Percentiles rank a stretch among this genome's conserved stretches.
Conservation (phyloP, 2,797 vertebrate species). For the Pempheris klunzingeri region DNA sequence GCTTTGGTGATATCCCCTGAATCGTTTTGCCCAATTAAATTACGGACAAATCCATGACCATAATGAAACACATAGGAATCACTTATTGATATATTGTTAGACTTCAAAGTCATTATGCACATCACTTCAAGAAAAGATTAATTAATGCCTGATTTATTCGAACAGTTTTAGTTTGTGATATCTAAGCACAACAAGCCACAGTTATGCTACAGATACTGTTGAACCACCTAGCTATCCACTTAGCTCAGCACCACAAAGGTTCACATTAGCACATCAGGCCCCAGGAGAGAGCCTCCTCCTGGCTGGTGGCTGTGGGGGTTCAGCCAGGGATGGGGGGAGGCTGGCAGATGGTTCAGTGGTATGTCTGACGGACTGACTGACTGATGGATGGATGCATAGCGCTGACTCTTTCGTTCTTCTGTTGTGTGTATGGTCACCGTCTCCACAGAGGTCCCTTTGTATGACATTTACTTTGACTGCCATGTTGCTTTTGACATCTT, state of each 20-base stretch:
- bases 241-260: conserved; percentile 77
- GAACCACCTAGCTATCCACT: conserved; percentile 62
- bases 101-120: neutral
- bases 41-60: neutral
- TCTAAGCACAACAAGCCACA: conserved; percentile 13
- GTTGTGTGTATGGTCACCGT: conserved; percentile 55
- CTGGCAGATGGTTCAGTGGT: conserved; percentile 85
- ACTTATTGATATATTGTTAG: neutral
- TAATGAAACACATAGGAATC: neutral
- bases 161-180: conserved; percentile 24
- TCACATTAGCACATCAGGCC: conserved; percentile 81
- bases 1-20: neutral
- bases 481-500: conserved; percentile 24
- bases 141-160: neutral
- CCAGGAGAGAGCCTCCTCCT: conserved; percentile 70
- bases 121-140: neutral
- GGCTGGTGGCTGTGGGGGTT: conserved; percentile 72
- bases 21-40: neutral
- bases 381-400: conserved; percentile 43
- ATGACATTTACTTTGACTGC: conserved; percentile 57
- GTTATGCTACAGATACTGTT: conserved; percentile 32
- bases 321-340: conserved; percentile 62
- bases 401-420: conserved; percentile 59
- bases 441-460: conserved; percentile 21
- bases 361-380: conserved; percentile 66